Percentiles rank a stretch among this genome's conserved stretches.
Conservation (phyloP, 2,888 invertebrate genomes). For the Eremobia ochroleuca region DNA sequence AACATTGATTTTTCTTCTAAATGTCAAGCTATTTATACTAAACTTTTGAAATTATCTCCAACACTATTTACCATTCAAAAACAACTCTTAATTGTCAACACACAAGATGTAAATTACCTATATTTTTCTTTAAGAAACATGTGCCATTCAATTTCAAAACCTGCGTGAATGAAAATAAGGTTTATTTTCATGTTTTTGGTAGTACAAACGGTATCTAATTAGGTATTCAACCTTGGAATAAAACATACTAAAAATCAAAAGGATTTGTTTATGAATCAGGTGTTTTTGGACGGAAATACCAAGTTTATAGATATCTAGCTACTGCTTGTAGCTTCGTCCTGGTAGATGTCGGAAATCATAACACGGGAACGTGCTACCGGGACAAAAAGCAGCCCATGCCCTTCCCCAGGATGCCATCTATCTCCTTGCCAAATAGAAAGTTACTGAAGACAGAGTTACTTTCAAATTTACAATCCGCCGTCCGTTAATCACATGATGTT, state of each 20-base stretch:
- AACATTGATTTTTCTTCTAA: conserved; percentile 14
- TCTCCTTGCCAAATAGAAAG: too few species aligned
- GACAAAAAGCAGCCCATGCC: too few species aligned
- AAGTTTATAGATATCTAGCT: not conserved
- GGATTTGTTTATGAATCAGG: conserved; percentile 28
- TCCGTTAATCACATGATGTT: too few species aligned
- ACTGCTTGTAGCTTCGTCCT: too few species aligned
- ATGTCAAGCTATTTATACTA: conserved; percentile 43
- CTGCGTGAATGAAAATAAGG: accelerated
- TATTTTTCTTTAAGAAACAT: not conserved
- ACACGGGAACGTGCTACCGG: too few species aligned
- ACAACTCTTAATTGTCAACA: not conserved
- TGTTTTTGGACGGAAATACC: conserved; percentile 20
- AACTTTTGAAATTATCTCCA: conserved; percentile 1
- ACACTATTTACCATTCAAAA: conserved; percentile 17
- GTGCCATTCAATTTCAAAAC: not conserved
- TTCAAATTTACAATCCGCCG: too few species aligned
- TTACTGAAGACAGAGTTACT: too few species aligned
- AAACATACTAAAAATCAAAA: conserved; percentile 33
- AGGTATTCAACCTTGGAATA: conserved; percentile 35
- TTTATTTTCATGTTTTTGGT: not conserved
- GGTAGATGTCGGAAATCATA: too few species aligned
- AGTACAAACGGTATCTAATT: conserved; percentile 16
- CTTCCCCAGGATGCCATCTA: too few species aligned
- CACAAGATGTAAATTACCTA: conserved; percentile 7